phyloP scores from a whole-genome alignment of 2,113 vertebrate species.

The Catagonus wagneri region DNA sequence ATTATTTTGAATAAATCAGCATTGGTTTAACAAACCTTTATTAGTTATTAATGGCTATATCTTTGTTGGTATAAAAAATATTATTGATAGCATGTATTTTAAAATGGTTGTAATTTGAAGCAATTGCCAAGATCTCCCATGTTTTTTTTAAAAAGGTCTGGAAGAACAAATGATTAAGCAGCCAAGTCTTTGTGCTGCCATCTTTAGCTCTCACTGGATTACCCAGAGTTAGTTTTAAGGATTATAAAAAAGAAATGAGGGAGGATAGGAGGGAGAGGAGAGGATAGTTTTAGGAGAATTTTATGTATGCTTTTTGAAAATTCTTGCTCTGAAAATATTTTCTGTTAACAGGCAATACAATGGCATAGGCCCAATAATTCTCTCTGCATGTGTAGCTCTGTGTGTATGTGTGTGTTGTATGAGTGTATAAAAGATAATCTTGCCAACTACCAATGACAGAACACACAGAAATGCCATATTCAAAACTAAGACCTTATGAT shows the following conservation, averaged over 20 bases:
- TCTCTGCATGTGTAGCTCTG: neutral
- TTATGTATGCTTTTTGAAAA: neutral
- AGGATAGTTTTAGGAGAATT: neutral
- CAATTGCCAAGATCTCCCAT: conserved; percentile 22
- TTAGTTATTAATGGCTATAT: conserved; percentile 84
- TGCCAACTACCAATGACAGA: neutral
- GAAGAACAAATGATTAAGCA: neutral
- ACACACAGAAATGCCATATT: neutral
- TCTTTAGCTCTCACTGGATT: neutral
- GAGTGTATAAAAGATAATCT: conserved; percentile 1
- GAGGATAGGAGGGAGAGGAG: neutral
- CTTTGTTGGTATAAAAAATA: conserved; percentile 75
- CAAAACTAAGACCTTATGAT: neutral
- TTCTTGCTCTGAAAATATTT: neutral
- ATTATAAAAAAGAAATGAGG: neutral
- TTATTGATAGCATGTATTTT: conserved; percentile 50
- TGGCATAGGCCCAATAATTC: neutral
- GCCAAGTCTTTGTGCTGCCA: neutral
- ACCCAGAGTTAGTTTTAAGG: neutral
- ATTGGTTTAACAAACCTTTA: conserved; percentile 80
- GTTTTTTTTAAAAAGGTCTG: neutral
- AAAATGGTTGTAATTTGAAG: conserved; percentile 53
- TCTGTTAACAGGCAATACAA: neutral
- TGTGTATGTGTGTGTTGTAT: neutral
- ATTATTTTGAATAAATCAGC: conserved; percentile 83